These are phyloP conservation scores for Dryomyza anilis DNA, from an alignment of 2,888 invertebrate species.

Conservation along the genomic window DNA sequence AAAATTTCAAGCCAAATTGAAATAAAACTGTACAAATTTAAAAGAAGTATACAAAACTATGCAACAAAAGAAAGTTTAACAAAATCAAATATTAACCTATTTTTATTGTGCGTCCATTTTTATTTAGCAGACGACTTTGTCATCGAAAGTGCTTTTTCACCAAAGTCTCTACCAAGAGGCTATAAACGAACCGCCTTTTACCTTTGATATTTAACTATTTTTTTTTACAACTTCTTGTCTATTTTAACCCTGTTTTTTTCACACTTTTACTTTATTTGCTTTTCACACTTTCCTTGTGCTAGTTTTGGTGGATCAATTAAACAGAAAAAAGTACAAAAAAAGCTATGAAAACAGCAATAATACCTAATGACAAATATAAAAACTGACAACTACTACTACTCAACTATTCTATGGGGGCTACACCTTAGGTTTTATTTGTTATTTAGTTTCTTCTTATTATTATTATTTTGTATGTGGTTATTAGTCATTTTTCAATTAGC, in stretches of 20 bases:
- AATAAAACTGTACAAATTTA: no score
- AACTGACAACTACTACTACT: not conserved
- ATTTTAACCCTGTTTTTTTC: slow-evolving; percentile 15
- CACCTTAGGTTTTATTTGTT: not conserved
- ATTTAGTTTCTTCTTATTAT: not conserved
- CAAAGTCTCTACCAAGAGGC: no score
- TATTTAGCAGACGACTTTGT: no score
- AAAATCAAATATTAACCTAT: no score
- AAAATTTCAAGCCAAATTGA: no score
- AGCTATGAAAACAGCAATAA: slow-evolving; percentile 36
- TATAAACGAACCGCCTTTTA: no score
- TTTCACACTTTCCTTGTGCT: slow-evolving; percentile 52
- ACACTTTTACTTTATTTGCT: slow-evolving; percentile 37
- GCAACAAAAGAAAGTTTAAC: no score
- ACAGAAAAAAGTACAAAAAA: no score
- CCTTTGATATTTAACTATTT: not conserved
- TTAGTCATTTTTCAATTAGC: not conserved
- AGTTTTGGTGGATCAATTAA: slow-evolving; percentile 37
- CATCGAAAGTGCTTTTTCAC: no score
- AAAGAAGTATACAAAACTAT: no score
- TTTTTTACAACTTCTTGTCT: no score
- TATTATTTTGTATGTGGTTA: not conserved
- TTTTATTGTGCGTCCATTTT: no score
- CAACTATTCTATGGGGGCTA: not conserved
- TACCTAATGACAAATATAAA: slow-evolving; percentile 21